Evolutionary conservation across 2,797 vertebrate genomes (phyloP).

Genomic region (Falco biarmicus): DNA sequence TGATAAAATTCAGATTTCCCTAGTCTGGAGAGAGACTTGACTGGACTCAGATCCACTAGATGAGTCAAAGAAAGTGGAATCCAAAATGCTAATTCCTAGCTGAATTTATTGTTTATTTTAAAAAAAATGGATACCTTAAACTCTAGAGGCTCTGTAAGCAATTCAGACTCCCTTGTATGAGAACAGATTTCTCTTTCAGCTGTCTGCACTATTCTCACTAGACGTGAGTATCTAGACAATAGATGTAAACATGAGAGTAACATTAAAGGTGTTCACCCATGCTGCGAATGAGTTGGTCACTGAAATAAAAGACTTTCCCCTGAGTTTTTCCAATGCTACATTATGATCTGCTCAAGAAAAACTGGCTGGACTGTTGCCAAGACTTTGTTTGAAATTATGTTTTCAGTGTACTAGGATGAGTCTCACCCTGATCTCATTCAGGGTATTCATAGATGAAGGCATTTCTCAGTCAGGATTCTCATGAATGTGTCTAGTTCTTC

Average conservation of each 20-base stretch:
- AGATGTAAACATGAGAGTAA: not conserved
- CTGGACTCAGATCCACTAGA: slow-evolving; percentile 28
- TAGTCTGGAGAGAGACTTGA: slow-evolving; percentile 31
- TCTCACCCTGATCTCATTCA: not conserved
- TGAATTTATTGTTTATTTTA: slow-evolving; percentile 35
- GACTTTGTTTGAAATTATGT: not conserved
- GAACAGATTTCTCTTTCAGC: not conserved
- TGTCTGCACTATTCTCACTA: not conserved
- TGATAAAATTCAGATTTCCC: slow-evolving; percentile 57
- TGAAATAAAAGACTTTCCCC: not conserved
- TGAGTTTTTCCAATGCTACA: not conserved
- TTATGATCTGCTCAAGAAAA: not conserved
- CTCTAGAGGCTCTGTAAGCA: not conserved
- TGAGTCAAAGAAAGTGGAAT: slow-evolving; percentile 61
- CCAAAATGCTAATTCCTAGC: slow-evolving; percentile 52
- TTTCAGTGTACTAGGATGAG: not conserved
- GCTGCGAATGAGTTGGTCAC: not conserved
- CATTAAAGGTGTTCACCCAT: not conserved
- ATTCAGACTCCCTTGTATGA: not conserved
- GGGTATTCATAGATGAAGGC: fast-evolving
- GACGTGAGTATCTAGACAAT: not conserved
- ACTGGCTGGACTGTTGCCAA: not conserved
- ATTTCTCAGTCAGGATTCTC: not conserved
- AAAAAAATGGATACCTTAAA: not conserved
- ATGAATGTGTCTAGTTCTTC: not conserved